phyloP scores from a whole-genome alignment of 2,113 vertebrate genomes.

The Lagenorhynchus albirostris region DNA sequence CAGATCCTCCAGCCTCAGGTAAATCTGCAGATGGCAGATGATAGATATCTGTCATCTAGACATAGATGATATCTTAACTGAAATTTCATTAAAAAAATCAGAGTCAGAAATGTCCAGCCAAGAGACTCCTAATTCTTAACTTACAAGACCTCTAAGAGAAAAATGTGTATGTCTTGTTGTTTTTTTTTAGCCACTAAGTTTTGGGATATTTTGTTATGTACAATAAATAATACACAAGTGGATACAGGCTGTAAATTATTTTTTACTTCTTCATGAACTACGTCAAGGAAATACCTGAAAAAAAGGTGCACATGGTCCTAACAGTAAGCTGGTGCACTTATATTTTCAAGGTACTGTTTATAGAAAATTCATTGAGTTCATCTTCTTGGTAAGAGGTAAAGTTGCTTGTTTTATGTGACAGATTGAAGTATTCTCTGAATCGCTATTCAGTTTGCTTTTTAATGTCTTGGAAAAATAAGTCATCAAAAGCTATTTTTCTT shows the following conservation, averaged over 20 bases:
- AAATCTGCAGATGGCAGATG: not conserved
- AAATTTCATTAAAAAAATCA: not conserved
- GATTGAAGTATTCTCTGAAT: conserved; percentile 15
- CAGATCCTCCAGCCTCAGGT: not conserved
- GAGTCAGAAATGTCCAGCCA: not conserved
- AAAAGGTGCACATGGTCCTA: not conserved
- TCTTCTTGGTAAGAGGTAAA: not conserved
- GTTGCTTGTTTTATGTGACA: conserved; percentile 28
- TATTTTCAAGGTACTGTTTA: not conserved
- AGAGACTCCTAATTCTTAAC: not conserved
- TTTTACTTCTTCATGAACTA: conserved; percentile 30
- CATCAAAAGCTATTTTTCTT: conserved; percentile 48
- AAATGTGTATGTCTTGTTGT: not conserved
- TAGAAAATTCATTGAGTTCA: conserved; percentile 15
- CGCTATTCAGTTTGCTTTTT: not conserved
- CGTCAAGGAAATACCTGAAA: not conserved
- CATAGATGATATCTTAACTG: not conserved
- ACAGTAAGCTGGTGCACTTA: not conserved
- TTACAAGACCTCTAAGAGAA: not conserved
- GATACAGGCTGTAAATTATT: not conserved
- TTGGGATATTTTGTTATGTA: not conserved
- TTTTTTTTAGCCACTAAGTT: not conserved
- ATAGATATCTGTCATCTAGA: not conserved
- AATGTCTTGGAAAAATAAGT: conserved; percentile 44
- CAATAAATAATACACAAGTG: conserved; percentile 1